Evolutionary conservation across 2,888 invertebrate genomes (phyloP), one percentile per base, ranked within the genome.

Genomic region (Lottia scabra): DNA sequence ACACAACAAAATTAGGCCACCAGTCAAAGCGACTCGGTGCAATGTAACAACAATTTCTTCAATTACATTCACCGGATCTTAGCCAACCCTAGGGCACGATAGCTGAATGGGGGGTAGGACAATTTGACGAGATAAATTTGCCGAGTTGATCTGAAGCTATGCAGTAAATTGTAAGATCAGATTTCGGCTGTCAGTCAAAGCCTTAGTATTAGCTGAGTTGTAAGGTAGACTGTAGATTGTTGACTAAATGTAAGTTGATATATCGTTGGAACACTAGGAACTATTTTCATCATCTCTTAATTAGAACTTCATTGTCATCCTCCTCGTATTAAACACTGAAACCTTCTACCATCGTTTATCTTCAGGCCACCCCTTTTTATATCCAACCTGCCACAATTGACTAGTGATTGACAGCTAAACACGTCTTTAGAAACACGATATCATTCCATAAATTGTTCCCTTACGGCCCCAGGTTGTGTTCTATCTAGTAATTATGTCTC

Each of bases 101-200:
- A 56, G 12, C 56, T 56, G 56, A 56, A 56, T 56, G 56, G 56
- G 56, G 56, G 56, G 56, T 56, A 56, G 56, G 56, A 23, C 19
- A 56, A 56, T 23, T 23, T 56, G 56, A 56, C 56, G 19, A 8
- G 13, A 23, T 56, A 23, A 56, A 56, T 19, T 56, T 23, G 56
- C 56, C 56, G 19, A 19, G 56, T 19, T 56, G 10, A 23, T 23
- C 19, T 56, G 15, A 56, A 56, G 56, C 38, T 38, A 38, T 38
- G 38, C 10, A 38, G 38, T 38, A 38, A 38, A 38, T 38, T 38
- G 56, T 56, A 23, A 56, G 56, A 56, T 56, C 56, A 23, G 19
- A 56, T 56, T 56, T 56, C 56, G 56, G 19, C 56, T 56, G 56
- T 56, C 56, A 56, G 19, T 56, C 23, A 56, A 56, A 23, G 23